A percentile compares a stretch with the other conserved stretches of the same genome.
Conservation (phyloP, 2,888 invertebrate species). For the Lycia hirtaria region DNA sequence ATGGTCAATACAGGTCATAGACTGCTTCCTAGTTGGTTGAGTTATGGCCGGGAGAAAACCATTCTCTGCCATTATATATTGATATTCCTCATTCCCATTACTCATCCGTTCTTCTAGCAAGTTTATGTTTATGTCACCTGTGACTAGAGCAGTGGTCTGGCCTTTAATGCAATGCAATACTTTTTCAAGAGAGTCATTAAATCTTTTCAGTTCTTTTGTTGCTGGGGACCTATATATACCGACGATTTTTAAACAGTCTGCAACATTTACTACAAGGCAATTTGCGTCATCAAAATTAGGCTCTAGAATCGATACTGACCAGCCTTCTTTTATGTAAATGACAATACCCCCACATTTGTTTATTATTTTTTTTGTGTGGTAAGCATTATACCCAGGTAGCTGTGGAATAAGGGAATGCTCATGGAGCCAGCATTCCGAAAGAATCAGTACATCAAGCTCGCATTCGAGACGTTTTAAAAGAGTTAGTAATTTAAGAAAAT, state of each 20-base stretch:
- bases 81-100: not conserved
- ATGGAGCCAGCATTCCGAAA: not conserved
- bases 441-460: not conserved
- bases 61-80: no score
- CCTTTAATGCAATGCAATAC: not conserved
- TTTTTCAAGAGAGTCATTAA: not conserved
- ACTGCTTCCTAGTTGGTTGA: no score
- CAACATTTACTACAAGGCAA: not conserved
- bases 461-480: not conserved
- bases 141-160: not conserved
- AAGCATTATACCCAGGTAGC: not conserved
- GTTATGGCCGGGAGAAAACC: not conserved
- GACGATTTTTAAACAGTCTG: not conserved
- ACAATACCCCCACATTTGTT: not conserved
- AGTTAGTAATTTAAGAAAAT: not conserved
- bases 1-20: constrained; percentile 1
- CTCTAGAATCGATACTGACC: not conserved
- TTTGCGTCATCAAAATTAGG: not conserved
- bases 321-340: not conserved
- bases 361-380: not conserved
- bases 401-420: not conserved
- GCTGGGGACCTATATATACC: constrained; percentile 2
- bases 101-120: not conserved
- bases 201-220: not conserved
- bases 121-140: constrained; percentile 10